phyloP scores from a whole-genome alignment of 2,797 vertebrate species.

The Iguana delicatissima region DNA sequence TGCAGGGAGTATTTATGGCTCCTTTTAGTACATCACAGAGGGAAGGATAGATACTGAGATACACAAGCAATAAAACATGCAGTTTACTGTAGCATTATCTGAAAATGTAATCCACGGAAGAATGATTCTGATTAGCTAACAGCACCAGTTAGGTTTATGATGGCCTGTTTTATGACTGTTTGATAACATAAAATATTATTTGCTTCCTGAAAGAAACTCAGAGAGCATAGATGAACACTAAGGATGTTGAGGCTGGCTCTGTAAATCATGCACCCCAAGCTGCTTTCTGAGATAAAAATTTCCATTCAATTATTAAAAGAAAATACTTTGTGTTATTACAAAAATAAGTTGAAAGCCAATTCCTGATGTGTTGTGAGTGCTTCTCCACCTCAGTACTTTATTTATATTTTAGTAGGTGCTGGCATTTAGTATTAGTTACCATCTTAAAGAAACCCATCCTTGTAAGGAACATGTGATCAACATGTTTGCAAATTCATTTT shows the following conservation, averaged over 20 bases:
- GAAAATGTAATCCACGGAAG: constrained; percentile 65
- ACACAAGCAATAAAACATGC: constrained; percentile 64
- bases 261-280: constrained; percentile 53
- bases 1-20: constrained; percentile 20
- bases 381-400: constrained; percentile 7
- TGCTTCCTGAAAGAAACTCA: constrained; percentile 50
- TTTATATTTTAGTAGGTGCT: constrained; percentile 29
- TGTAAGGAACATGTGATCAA: not conserved
- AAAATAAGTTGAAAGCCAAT: constrained; percentile 25
- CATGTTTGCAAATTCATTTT: not conserved
- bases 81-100: constrained; percentile 54
- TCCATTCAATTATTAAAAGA: constrained; percentile 40
- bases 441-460: not conserved
- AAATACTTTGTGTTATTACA: constrained; percentile 24
- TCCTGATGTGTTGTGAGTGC: constrained; percentile 32
- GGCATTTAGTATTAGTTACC: constrained; percentile 24
- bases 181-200: constrained; percentile 55
- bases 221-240: constrained; percentile 30
- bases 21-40: constrained; percentile 10
- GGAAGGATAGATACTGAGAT: constrained; percentile 29
- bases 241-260: constrained; percentile 37
- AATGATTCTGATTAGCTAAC: constrained; percentile 67
- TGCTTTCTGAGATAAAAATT: constrained; percentile 45
- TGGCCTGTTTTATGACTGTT: constrained; percentile 56
- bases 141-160: constrained; percentile 53